Base-by-base conservation (phyloP, 2,888 invertebrate species). In the Patella caerulea region DNA sequence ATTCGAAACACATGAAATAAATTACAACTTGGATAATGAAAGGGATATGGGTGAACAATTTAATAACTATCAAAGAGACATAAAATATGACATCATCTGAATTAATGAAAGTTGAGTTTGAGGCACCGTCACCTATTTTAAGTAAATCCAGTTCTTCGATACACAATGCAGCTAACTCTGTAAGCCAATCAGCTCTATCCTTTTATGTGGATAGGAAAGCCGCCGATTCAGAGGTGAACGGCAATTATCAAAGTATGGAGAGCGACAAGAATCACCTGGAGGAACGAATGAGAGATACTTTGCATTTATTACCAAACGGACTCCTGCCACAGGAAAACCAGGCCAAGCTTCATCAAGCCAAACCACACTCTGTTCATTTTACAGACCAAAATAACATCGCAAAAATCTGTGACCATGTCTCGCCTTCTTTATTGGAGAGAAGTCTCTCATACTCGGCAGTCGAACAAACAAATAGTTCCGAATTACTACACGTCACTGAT, bases 371-470 rank as follows among this genome's bases (percentile, higher is more conserved):
- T 9, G 65, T 65, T 11, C 45, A 45, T 45, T 45, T 45, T 45
- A 65, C 65, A 0, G 65, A 65, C 12, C 19, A 65, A 65, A 65
- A 65, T 65, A 24, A 65, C 24, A 24, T 65, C 19, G 14, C 65
- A 11, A 65, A 65, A 0, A 9, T 24, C 15, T 65, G 65, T 65
- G 9, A 19, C 11, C 65, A 19, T 65, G 65, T n/a, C n/a, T 19
- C n/a, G n/a, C 71, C 77, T 72, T 76, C 78, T 79, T 52, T 79
- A 34, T 59, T 85, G 24, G 86, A 86, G 17, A 78, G 86, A 12
- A 86, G 85, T 78, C 73, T 86, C 19, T 87, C 87, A 9, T 83
- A 78, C 52, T 87, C 87, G 1, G 83, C 83, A 11, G 83, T 87
- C 15, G 87, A 88, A 73, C 79, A 83, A 56, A 81, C 83, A 11